phyloP scores from a whole-genome alignment of 2,113 vertebrate species.

The Cottus gobio region DNA sequence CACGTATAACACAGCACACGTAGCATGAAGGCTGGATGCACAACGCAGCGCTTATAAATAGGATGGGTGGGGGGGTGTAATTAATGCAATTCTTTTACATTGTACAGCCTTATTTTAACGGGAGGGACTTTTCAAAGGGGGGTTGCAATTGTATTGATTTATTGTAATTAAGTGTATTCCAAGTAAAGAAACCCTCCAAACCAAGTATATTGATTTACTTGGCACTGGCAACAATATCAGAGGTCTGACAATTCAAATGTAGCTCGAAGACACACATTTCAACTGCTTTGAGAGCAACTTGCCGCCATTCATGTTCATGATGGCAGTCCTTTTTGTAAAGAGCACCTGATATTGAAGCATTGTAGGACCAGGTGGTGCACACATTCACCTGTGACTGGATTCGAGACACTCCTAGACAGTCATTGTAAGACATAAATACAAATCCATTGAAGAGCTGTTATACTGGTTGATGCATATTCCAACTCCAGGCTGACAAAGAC shows the following conservation, averaged over 20 bases:
- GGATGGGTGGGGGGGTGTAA: slow-evolving; percentile 4
- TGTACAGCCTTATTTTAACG: background rate
- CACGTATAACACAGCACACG: slow-evolving; percentile 18
- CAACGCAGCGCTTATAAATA: slow-evolving; percentile 7
- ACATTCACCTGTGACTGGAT: background rate
- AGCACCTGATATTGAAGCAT: background rate
- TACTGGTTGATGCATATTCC: background rate
- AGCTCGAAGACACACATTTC: background rate
- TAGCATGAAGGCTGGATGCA: slow-evolving; percentile 18
- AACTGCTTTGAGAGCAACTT: background rate
- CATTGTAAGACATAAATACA: background rate
- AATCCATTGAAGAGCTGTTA: background rate
- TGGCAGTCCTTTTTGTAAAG: background rate
- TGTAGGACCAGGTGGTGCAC: background rate
- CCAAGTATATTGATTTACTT: background rate
- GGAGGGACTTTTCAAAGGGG: background rate
- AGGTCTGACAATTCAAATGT: background rate
- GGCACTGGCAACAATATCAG: background rate
- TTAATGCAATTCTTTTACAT: background rate
- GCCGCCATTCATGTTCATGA: background rate
- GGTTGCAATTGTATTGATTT: background rate
- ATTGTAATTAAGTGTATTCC: background rate
- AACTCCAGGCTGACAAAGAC: background rate
- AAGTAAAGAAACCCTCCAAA: background rate
- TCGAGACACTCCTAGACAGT: background rate